These are phyloP conservation scores for Helicoverpa armigera DNA, from an alignment of 1,140 invertebrate species.

Conservation along the genomic window DNA sequence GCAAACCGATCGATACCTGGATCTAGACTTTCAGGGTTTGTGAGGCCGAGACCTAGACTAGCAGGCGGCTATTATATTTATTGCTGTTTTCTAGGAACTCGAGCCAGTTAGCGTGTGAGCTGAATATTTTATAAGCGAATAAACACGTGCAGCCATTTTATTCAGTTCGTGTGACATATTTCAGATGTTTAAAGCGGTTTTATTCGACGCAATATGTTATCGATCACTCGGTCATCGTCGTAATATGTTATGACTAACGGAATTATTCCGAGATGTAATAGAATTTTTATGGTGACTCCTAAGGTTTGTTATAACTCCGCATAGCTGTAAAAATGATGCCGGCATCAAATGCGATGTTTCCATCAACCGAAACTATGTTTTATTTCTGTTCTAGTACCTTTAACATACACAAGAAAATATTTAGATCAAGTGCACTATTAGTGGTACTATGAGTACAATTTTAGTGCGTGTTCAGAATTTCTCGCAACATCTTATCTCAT, in stretches of 20 bases:
- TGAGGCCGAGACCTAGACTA: conserved; percentile 57
- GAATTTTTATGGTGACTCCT: conserved; percentile 5
- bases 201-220: conserved; percentile 1
- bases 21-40: conserved; percentile 56
- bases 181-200: neutral
- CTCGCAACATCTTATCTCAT: conserved; percentile 51
- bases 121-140: conserved; percentile 39
- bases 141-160: conserved; percentile 38
- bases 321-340: no score
- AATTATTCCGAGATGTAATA: conserved; percentile 9
- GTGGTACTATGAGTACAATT: conserved; percentile 11
- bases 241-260: conserved; percentile 4
- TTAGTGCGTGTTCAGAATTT: conserved; percentile 41
- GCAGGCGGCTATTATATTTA: conserved; percentile 50
- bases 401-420: conserved; percentile 13
- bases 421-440: conserved; percentile 38
- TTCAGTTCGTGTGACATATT: neutral
- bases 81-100: conserved; percentile 44
- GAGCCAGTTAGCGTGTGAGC: conserved; percentile 17
- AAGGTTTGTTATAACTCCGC: neutral
- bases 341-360: neutral
- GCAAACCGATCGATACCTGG: conserved; percentile 60
- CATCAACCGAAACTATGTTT: neutral
- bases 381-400: neutral
- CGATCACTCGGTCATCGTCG: neutral